A percentile compares a stretch with the other conserved stretches of the same genome.
phyloP scores from a whole-genome alignment of 2,888 invertebrate species.

The Sinelater perroti region DNA sequence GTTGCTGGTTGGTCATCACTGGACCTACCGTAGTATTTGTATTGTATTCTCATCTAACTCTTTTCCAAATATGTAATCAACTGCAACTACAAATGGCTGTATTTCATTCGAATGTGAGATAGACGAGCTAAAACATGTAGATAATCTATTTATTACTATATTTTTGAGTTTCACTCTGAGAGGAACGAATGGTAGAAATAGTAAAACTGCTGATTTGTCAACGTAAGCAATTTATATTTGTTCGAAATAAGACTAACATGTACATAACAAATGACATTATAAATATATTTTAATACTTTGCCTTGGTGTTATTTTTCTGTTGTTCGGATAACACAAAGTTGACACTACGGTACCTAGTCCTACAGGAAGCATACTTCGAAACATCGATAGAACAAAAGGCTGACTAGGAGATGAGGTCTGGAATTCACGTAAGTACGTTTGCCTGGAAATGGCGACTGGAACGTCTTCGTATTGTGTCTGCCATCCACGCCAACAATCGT shows the following conservation, averaged over 20 bases:
- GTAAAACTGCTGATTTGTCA: constrained; percentile 11
- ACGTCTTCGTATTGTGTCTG: too few species aligned
- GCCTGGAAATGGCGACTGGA: too few species aligned
- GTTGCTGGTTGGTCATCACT: too few species aligned
- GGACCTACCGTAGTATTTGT: not conserved
- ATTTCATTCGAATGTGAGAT: not conserved
- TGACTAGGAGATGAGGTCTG: not conserved
- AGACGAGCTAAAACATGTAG: not conserved
- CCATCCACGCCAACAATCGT: too few species aligned
- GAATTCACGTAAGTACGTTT: too few species aligned
- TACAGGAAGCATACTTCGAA: constrained; percentile 12
- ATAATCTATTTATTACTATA: constrained; percentile 15
- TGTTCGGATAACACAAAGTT: constrained; percentile 6
- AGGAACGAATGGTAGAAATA: not conserved
- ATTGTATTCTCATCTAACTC: not conserved
- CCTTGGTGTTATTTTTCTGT: constrained; percentile 18
- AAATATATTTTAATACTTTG: constrained; percentile 19
- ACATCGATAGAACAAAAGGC: constrained; percentile 5
- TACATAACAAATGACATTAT: constrained; percentile 16
- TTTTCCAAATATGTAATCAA: too few species aligned
- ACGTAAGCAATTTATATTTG: constrained; percentile 18
- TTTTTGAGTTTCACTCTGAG: not conserved
- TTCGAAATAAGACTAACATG: constrained; percentile 16
- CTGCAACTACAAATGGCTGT: not conserved
- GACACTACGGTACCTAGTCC: not conserved